Evolutionary conservation across 2,113 vertebrate species (phyloP).

Genomic region (Chaenocephalus aceratus): DNA sequence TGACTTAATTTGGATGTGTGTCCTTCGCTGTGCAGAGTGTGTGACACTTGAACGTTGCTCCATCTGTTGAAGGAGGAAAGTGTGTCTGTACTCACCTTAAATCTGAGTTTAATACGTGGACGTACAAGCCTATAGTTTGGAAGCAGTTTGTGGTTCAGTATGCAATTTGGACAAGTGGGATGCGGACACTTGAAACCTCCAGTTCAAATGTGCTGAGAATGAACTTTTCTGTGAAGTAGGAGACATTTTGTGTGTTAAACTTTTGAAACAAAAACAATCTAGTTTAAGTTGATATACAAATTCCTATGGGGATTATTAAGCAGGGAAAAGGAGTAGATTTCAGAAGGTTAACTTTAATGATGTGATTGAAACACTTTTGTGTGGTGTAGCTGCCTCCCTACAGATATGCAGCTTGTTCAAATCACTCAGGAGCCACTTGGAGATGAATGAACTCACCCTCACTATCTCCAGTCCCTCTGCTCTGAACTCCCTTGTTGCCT

Average conservation of each 20-base stretch:
- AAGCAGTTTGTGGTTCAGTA: neutral
- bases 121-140: neutral
- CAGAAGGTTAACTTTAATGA: neutral
- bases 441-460: conserved; percentile 15
- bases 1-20: neutral
- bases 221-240: neutral
- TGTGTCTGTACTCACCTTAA: neutral
- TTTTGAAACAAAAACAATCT: neutral
- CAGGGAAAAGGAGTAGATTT: neutral
- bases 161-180: neutral
- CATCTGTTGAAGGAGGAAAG: neutral
- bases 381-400: neutral
- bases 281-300: neutral
- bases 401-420: neutral
- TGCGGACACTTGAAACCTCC: neutral
- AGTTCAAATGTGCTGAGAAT: neutral
- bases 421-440: conserved; percentile 24
- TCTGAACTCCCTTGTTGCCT: conserved; percentile 20
- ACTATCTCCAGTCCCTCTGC: conserved; percentile 26
- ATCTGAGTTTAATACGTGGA: neutral
- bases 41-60: no score
- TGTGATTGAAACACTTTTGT: neutral
- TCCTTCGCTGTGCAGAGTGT: neutral
- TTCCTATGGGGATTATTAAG: neutral
- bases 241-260: neutral